A percentile compares a stretch with the other conserved stretches of the same genome.
Conservation (phyloP, 2,888 invertebrate genomes). For the Tubulanus polymorphus region DNA sequence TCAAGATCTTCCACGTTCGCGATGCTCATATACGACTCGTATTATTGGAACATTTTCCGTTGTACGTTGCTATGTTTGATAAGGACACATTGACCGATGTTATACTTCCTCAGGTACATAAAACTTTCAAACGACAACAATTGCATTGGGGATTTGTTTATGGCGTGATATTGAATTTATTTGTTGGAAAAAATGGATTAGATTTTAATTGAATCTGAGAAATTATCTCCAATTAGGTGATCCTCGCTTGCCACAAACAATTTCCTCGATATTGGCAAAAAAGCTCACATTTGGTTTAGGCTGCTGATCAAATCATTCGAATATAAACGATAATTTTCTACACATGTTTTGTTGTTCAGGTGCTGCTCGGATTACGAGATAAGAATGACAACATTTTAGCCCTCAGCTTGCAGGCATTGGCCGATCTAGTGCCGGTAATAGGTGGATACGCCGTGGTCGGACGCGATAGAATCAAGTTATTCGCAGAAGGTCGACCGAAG, state of each 20-base stretch:
- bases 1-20: constrained; percentile 73
- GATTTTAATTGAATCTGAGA: too few species aligned
- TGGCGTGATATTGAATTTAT: too few species aligned
- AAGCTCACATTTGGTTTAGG: constrained; percentile 1
- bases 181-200: too few species aligned
- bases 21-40: constrained; percentile 79
- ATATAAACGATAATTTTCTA: neutral
- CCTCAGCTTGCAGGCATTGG: constrained; percentile 74
- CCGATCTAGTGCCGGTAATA: constrained; percentile 77
- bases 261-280: too few species aligned
- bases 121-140: too few species aligned
- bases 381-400: constrained; percentile 78
- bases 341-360: constrained; percentile 52
- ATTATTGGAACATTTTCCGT: constrained; percentile 72
- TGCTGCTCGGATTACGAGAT: constrained; percentile 82
- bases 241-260: too few species aligned
- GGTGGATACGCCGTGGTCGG: constrained; percentile 78
- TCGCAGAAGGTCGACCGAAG: constrained; percentile 81
- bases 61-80: constrained; percentile 71
- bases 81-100: constrained; percentile 71
- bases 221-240: too few species aligned
- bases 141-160: too few species aligned
- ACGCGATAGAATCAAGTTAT: constrained; percentile 73
- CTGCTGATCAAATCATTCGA: neutral
- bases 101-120: constrained; percentile 75